Evolutionary conservation across 2,797 vertebrate species (phyloP).

Genomic region (Distichodus sexfasciatus): DNA sequence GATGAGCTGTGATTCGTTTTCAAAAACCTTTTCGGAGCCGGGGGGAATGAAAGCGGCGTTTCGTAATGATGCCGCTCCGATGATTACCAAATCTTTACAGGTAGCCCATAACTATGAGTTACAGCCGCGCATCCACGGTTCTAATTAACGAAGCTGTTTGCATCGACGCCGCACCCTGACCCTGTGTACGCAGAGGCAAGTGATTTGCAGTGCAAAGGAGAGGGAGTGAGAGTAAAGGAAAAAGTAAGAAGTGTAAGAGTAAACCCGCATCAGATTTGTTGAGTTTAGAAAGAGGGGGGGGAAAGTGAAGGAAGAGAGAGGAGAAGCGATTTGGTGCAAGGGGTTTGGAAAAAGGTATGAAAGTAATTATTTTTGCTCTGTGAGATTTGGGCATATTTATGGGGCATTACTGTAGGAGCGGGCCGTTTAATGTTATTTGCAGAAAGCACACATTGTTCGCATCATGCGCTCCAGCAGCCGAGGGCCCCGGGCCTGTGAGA

Average conservation of each 20-base stretch:
- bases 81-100: conserved; percentile 57
- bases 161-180: conserved; percentile 53
- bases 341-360: conserved; percentile 68
- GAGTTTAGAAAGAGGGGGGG: conserved; percentile 32
- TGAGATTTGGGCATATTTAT: conserved; percentile 73
- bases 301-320: not conserved
- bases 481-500: conserved; percentile 56
- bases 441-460: conserved; percentile 72
- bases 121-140: conserved; percentile 52
- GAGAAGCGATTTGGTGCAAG: conserved; percentile 54
- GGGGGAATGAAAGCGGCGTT: conserved; percentile 39
- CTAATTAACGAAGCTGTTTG: conserved; percentile 61
- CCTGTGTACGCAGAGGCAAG: conserved; percentile 5
- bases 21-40: conserved; percentile 34
- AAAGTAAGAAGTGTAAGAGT: conserved; percentile 35
- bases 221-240: conserved; percentile 20
- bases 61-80: conserved; percentile 53
- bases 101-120: conserved; percentile 51
- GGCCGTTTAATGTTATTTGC: conserved; percentile 73
- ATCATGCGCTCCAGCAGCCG: conserved; percentile 64
- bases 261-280: too few species aligned
- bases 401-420: conserved; percentile 64
- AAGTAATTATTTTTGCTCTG: conserved; percentile 64
- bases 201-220: conserved; percentile 50
- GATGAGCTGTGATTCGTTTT: conserved; percentile 56